A percentile compares a stretch with the other conserved stretches of the same genome.
Conservation (phyloP, 2,888 invertebrate genomes). For the Augochlorella aurata region DNA sequence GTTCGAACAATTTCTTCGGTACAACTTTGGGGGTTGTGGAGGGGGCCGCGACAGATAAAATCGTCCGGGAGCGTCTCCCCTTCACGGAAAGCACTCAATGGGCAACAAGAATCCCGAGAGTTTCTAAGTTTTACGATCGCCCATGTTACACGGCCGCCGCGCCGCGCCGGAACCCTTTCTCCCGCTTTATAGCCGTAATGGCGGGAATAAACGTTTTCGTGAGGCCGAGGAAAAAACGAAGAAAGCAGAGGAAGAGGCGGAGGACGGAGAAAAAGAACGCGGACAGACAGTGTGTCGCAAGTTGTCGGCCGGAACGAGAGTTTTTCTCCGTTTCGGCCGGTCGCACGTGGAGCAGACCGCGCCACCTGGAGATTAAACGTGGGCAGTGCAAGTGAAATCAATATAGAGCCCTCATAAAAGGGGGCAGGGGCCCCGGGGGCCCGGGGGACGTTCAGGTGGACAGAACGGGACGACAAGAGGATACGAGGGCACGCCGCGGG, state of each 20-base stretch:
- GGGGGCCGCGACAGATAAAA: conserved; percentile 13
- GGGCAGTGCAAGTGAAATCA: conserved; percentile 54
- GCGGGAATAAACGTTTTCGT: conserved; percentile 23
- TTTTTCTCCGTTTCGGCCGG: conserved; percentile 38
- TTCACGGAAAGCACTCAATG: background rate
- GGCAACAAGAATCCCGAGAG: conserved; percentile 23
- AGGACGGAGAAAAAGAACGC: background rate
- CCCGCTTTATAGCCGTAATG: conserved; percentile 6
- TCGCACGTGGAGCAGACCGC: background rate
- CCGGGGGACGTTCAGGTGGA: background rate
- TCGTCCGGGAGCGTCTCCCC: conserved; percentile 4
- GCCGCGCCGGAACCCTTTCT: conserved; percentile 22
- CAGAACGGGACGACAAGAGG: background rate
- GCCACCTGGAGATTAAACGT: conserved; percentile 42
- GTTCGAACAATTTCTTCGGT: background rate
- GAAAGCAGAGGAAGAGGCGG: background rate
- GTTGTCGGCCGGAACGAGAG: conserved; percentile 9
- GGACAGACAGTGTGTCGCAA: conserved; percentile 31
- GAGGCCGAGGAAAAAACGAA: background rate
- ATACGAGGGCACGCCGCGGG: conserved; percentile 44
- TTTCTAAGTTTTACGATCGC: conserved; percentile 48
- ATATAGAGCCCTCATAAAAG: conserved; percentile 41
- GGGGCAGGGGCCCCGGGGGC: background rate
- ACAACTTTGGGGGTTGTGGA: background rate
- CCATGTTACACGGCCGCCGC: background rate